Base-by-base conservation (phyloP, 2,888 invertebrate species). In the Junonia oenone region DNA sequence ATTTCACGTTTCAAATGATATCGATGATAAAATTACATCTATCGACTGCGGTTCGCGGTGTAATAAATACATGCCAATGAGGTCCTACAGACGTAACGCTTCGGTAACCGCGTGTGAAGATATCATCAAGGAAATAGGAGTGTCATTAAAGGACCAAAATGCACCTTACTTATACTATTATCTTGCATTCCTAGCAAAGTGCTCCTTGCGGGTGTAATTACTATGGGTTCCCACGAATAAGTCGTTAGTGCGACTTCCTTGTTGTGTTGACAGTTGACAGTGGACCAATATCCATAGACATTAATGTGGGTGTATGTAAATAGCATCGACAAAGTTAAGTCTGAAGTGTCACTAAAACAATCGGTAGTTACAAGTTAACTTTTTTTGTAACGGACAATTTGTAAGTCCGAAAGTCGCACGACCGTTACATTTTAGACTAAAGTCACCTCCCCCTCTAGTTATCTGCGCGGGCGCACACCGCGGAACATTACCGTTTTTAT, bases 401-500 rank as follows among this genome's bases (percentile, higher is more conserved):
- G 9, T 11, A 40, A 67, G 56, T 51, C 55, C 58, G 15, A 54
- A 50, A 48, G 13, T 45, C 38, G 38, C 17, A 40, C 38, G 54
- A 56, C 62, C 57, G 59, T 58, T 58, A 62, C 47, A 45, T 63
- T 54, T 43, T 37, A 59, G 35, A 31, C 48, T 31, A 47, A 46
- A 43, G 15, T 40, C 13, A 22, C 35, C 45, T 26, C 55, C 55
- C 55, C 19, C 55, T 29, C 11, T 33, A n/a, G 26, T 40, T 50
- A 46, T 46, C 53, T 50, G 17, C 31, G 35, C 73, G 69, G 65
- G 75, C 66, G 76, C 87, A 83, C 72, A 68, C 67, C 71, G 75
- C 81, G 85, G 83, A 87, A 88, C 86, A 81, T 77, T 89, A 89
- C 84, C 75, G 88, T 86, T 90, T 87, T 83, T 83, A 85, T 88